Evolutionary conservation across 2,113 vertebrate genomes (phyloP), one percentile per base, ranked within the genome.

Genomic region (Calypte anna): DNA sequence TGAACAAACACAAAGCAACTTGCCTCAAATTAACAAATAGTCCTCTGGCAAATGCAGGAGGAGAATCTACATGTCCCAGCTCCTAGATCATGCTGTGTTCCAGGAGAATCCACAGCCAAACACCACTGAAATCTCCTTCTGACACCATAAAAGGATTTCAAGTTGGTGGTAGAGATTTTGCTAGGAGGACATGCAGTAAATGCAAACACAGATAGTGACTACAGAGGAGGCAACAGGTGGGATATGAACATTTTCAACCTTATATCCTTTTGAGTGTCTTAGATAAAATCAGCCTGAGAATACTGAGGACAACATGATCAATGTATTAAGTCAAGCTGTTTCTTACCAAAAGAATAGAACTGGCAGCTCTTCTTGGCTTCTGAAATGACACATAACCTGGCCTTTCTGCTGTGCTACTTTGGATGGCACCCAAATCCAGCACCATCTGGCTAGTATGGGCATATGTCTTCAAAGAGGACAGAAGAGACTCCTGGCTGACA

Each of bases 331-430:
- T 83, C 93, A 95, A 91, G 85, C 85, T 95, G 82, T 66, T 94
- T 88, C 72, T 40, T 83, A 95, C 78, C 78, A 72, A 19, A 85
- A 70, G 64, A 90, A 62, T 14, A 76, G 80, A 92, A 82, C 88
- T 84, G 82, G 92, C 95, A 96, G 96, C 88, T 75, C 79, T 58
- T 58, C 82, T 72, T 88, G 76, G 91, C 88, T 90, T 92, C 54
- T 79, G 88, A 75, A 94, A 75, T 20, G 76, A 96, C 95, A 96
- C 92, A 88, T 78, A 93, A 90, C 92, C 90, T 90, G 92, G 82
- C 90, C 94, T 94, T 90, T 61, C 91, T 78, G 76, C 83, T 53
- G 82, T 11, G 1, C 69, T n/a, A 5, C 93, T 83, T 43, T 96
- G 95, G 94, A 82, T 58, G 57, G 54, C 76, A 83, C 94, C 94